phyloP scores from a whole-genome alignment of 2,113 vertebrate species.

The Tragelaphus scriptus region DNA sequence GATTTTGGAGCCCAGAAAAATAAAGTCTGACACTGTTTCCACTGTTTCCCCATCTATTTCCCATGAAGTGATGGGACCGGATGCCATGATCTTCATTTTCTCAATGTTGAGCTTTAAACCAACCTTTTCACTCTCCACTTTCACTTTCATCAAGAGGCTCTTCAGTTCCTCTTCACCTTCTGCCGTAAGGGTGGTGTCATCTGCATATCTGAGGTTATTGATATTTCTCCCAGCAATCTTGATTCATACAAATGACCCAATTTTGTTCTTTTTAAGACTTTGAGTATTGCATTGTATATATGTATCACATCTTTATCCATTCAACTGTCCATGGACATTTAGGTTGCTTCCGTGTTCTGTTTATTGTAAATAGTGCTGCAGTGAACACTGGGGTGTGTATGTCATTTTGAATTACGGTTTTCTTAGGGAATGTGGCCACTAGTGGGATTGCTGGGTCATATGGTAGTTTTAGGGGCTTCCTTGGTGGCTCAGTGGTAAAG shows the following conservation, averaged over 20 bases:
- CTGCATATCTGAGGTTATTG: too few species aligned
- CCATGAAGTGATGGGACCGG: too few species aligned
- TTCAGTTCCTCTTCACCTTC: too few species aligned
- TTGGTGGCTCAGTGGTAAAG: not conserved
- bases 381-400: not conserved
- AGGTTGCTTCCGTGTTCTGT: not conserved
- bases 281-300: not conserved
- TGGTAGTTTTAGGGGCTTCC: not conserved
- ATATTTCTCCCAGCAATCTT: too few species aligned
- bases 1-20: too few species aligned
- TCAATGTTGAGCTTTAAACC: too few species aligned
- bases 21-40: too few species aligned
- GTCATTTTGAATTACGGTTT: not conserved
- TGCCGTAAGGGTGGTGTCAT: too few species aligned
- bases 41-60: too few species aligned
- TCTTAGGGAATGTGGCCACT: not conserved
- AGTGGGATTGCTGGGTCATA: not conserved
- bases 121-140: too few species aligned
- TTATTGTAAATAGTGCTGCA: not conserved
- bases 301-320: not conserved
- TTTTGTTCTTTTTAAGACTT: not conserved
- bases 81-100: too few species aligned
- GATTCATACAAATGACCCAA: not conserved
- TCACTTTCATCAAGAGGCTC: too few species aligned
- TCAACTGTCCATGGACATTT: not conserved